Evolutionary conservation across 1,140 invertebrate genomes (phyloP).

Genomic region (Saxidomus purpurata): DNA sequence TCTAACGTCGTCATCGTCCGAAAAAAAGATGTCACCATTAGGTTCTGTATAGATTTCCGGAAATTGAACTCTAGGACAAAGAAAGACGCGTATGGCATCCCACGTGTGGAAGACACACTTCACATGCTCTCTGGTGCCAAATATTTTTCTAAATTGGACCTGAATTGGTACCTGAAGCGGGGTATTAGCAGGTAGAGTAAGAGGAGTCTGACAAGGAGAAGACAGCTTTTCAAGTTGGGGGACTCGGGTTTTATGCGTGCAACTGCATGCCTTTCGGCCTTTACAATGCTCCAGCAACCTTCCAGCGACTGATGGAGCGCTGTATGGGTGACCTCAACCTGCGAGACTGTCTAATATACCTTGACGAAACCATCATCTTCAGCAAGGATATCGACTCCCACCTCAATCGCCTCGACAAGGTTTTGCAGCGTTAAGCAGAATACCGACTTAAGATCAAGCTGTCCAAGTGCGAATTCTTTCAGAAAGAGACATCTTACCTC

Average conservation of each 20-base stretch:
- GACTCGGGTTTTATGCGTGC: slow-evolving; percentile 62
- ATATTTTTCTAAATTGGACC: slow-evolving; percentile 81
- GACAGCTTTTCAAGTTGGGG: slow-evolving; percentile 54
- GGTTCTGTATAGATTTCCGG: slow-evolving; percentile 87
- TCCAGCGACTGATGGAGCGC: slow-evolving; percentile 87
- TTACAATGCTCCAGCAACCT: slow-evolving; percentile 85
- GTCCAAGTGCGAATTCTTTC: slow-evolving; percentile 20
- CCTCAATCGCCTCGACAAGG: not conserved
- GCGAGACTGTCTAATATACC: slow-evolving; percentile 7
- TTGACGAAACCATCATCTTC: slow-evolving; percentile 32
- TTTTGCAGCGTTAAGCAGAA: not conserved
- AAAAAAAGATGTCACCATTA: slow-evolving; percentile 85
- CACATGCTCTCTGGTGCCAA: slow-evolving; percentile 71
- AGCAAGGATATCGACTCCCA: slow-evolving; percentile 13
- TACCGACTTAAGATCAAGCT: not conserved
- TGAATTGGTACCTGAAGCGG: too few species aligned
- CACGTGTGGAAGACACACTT: slow-evolving; percentile 68
- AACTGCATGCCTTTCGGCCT: slow-evolving; percentile 85
- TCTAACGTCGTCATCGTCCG: slow-evolving; percentile 87
- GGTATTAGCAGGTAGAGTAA: slow-evolving; percentile 67
- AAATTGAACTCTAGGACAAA: slow-evolving; percentile 64
- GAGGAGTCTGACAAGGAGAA: slow-evolving; percentile 39
- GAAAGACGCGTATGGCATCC: slow-evolving; percentile 70
- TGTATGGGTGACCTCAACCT: slow-evolving; percentile 69
- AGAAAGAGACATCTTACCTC: slow-evolving; percentile 59